Conservation (phyloP, 2,113 vertebrate species). For the Anser brachyrhynchus region DNA sequence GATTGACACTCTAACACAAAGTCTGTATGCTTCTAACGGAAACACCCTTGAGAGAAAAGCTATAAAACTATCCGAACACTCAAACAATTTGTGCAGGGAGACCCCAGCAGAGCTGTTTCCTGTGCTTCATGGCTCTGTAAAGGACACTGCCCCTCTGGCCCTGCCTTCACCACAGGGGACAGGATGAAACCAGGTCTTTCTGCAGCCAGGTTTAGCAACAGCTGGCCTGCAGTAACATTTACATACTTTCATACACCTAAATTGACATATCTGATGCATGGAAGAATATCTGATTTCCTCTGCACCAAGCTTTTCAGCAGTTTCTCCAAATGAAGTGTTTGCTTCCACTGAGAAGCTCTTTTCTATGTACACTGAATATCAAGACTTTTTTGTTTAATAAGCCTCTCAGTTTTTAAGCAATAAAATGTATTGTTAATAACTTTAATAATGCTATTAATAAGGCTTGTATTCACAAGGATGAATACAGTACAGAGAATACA, state of each 20-base stretch:
- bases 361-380: not conserved
- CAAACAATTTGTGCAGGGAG: rapidly evolving
- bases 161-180: not conserved
- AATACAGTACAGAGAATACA: not conserved
- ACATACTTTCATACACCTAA: not conserved
- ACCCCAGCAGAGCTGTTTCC: not conserved
- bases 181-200: not conserved
- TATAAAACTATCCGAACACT: not conserved
- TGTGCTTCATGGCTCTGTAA: not conserved
- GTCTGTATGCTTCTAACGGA: not conserved
- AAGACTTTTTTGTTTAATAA: not conserved
- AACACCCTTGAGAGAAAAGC: not conserved
- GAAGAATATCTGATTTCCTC: not conserved
- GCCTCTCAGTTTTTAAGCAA: not conserved
- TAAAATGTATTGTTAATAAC: not conserved
- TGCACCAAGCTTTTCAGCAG: not conserved
- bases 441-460: not conserved
- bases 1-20: rapidly evolving
- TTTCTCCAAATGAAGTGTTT: not conserved
- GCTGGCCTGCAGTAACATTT: not conserved
- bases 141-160: not conserved
- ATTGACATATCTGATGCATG: rapidly evolving
- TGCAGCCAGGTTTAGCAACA: not conserved
- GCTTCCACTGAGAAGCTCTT: not conserved
- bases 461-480: not conserved